These are phyloP conservation scores for Pygoscelis antarcticus DNA, from an alignment of 2,113 vertebrate genomes.

Conservation along the genomic window DNA sequence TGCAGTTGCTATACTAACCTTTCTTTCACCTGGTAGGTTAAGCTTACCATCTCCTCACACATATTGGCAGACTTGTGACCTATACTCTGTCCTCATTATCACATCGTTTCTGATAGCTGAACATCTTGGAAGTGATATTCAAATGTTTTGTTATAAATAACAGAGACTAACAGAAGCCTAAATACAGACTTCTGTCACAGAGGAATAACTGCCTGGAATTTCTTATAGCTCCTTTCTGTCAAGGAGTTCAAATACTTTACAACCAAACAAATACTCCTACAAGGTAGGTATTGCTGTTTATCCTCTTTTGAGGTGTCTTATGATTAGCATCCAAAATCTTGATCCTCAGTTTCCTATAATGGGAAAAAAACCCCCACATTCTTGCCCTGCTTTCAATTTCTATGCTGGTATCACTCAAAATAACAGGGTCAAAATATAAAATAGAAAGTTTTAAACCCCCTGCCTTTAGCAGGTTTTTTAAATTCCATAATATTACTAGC, in stretches of 20 bases:
- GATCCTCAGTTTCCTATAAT: neutral
- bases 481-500: neutral
- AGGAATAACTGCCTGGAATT: neutral
- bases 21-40: conserved; percentile 73
- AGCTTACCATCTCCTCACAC: conserved; percentile 71
- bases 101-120: conserved; percentile 54
- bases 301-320: neutral
- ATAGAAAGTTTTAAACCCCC: neutral
- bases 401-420: neutral
- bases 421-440: conserved; percentile 24
- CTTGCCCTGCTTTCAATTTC: neutral
- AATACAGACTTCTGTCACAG: neutral
- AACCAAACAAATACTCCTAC: neutral
- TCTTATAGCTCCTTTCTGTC: neutral
- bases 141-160: conserved; percentile 48
- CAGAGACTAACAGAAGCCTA: neutral
- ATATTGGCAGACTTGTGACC: conserved; percentile 68
- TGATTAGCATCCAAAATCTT: neutral
- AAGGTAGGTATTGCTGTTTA: neutral
- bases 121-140: conserved; percentile 9
- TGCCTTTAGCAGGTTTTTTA: neutral
- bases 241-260: neutral
- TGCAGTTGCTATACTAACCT: conserved; percentile 70
- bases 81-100: conserved; percentile 73
- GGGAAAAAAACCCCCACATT: neutral